A percentile compares a stretch with the other conserved stretches of the same genome.
phyloP scores from a whole-genome alignment of 2,113 vertebrate species.

The Zingel zingel region DNA sequence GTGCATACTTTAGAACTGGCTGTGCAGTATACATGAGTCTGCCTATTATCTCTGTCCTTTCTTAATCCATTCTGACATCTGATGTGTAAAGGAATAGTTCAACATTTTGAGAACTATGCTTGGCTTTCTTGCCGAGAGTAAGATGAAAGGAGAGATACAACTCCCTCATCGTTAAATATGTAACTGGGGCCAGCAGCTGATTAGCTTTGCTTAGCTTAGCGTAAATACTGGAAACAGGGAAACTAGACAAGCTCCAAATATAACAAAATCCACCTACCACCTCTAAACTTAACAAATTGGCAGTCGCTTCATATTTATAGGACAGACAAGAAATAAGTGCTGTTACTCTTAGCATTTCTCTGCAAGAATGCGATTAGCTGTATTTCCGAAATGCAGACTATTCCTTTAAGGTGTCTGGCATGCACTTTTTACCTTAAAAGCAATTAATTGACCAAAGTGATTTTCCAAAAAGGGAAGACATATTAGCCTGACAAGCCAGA shows the following conservation, averaged over 20 bases:
- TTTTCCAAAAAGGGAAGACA: conserved; percentile 1
- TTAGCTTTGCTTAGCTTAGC: neutral
- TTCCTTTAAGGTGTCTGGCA: too few species aligned
- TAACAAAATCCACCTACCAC: neutral
- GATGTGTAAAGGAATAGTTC: neutral
- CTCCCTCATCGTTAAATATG: neutral
- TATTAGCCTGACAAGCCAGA: too few species aligned
- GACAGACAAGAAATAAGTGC: neutral
- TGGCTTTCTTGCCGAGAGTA: neutral
- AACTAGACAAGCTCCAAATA: neutral
- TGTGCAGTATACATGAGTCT: neutral
- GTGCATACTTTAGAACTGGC: neutral
- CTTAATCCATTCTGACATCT: neutral
- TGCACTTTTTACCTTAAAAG: too few species aligned
- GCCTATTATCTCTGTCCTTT: neutral
- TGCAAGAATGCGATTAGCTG: neutral
- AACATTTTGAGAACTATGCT: neutral
- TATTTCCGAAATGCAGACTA: too few species aligned
- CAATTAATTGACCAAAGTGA: neutral
- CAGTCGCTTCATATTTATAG: neutral
- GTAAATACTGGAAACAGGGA: neutral
- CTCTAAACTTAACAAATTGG: neutral
- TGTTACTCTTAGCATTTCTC: neutral
- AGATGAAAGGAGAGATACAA: neutral
- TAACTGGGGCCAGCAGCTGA: neutral